Percentiles rank a stretch among this genome's conserved stretches.
These are phyloP conservation scores for Episyrphus balteatus DNA, from an alignment of 1,140 invertebrate genomes.

Conservation along the genomic window DNA sequence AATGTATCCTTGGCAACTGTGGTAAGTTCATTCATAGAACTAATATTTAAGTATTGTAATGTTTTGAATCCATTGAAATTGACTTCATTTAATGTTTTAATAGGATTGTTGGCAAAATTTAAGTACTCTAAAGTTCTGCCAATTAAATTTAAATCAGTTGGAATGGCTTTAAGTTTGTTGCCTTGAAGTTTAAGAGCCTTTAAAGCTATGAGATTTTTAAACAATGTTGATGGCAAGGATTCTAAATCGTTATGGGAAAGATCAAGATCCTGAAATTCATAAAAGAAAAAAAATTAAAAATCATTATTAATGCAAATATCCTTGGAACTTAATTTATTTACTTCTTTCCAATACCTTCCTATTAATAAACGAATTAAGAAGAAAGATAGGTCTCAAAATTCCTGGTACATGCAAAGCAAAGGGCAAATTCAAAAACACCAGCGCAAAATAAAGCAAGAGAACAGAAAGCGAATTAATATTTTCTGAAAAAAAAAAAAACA, in stretches of 20 bases:
- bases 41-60: slow-evolving; percentile 43
- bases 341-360: too few species aligned
- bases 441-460: too few species aligned
- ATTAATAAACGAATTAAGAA: too few species aligned
- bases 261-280: slow-evolving; percentile 40
- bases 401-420: too few species aligned
- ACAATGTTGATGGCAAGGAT: slow-evolving; percentile 37
- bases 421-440: too few species aligned
- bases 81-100: slow-evolving; percentile 42
- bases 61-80: slow-evolving; percentile 44
- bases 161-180: slow-evolving; percentile 45
- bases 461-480: too few species aligned
- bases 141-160: slow-evolving; percentile 40
- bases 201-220: slow-evolving; percentile 38
- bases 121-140: slow-evolving; percentile 41
- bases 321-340: too few species aligned
- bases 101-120: slow-evolving; percentile 45
- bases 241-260: slow-evolving; percentile 45
- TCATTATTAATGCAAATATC: too few species aligned
- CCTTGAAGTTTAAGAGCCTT: slow-evolving; percentile 43
- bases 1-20: slow-evolving; percentile 42
- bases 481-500: too few species aligned
- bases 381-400: too few species aligned
- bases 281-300: neutral
- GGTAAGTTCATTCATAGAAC: slow-evolving; percentile 41